Base-by-base conservation (phyloP, 1,140 invertebrate species). In the Hycleus phaleratus region DNA sequence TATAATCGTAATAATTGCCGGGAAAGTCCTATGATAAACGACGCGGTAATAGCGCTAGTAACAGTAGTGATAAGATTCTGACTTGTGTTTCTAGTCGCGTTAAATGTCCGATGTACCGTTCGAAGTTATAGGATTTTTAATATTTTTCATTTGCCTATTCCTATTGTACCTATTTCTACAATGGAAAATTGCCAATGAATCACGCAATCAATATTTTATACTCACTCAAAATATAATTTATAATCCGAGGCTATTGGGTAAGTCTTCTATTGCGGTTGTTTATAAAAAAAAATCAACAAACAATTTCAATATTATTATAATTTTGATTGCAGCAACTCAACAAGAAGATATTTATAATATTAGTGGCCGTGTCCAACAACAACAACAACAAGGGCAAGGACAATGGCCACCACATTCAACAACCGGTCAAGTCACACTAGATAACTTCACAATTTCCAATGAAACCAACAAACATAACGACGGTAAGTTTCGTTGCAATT, bases 401-500 rank as follows among this genome's bases (percentile, higher is more conserved):
- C 51, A 53, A 45, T 45, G 51, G 51, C 42, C 51, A 25, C 38
- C 42, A 12, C 51, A 52, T 25, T 2, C 32, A 7, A 32, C 4
- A 5, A 45, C 44, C 32, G 26, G 25, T 6, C 51, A 53, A 38
- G 40, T 53, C 8, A 38, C 51, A 12, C 45, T 53, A 25, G 42
- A 53, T 9, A 25, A 53, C 18, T 45, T 53, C 26, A 38, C 51
- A 32, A 53, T 53, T 32, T 26, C 50, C 7, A 53, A 53, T 25
- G 51, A 53, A 53, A 32, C 38, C 8, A 53, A 53, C 42, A 53
- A 53, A 25, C 46, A 53, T n/a, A 53, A 53, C 42, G 51, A 53
- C 32, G 51, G 51, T 53, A 53, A 26, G 51, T 53, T 43, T 53
- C 18, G 18, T 18, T 18, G 18, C 18, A 18, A 18, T 18, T 18